Percentiles rank a stretch among this genome's conserved stretches.
These are phyloP conservation scores for Papilio machaon DNA, from an alignment of 1,140 invertebrate genomes.

Conservation along the genomic window DNA sequence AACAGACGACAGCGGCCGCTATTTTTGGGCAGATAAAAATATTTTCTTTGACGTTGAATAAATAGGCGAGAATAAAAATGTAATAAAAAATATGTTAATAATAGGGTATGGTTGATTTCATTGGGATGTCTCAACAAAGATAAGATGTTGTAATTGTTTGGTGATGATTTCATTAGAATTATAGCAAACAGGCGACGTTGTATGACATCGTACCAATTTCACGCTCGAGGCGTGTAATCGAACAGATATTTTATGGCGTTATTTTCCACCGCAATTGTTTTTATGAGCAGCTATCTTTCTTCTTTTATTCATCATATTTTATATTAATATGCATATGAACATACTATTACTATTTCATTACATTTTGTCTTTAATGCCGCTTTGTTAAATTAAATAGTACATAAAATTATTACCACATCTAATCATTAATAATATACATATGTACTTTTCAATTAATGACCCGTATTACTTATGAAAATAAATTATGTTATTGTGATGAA, in stretches of 20 bases:
- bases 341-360: not conserved
- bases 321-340: not conserved
- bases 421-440: not conserved
- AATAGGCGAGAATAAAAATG: not conserved
- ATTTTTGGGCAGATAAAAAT: slow-evolving; percentile 22
- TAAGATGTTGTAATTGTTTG: not conserved
- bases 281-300: not conserved
- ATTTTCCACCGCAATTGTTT: not conserved
- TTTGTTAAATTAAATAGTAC: not conserved
- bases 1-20: not conserved
- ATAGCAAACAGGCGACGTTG: not conserved
- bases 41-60: slow-evolving; percentile 8
- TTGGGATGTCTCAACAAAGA: not conserved
- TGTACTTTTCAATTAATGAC: no score
- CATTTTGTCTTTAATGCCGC: not conserved
- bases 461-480: no score
- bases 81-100: not conserved
- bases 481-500: no score
- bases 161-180: not conserved
- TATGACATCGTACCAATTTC: slow-evolving; percentile 5
- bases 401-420: not conserved
- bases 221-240: slow-evolving; percentile 19
- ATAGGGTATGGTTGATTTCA: not conserved
- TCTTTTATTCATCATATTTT: not conserved
- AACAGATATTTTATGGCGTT: slow-evolving; percentile 16